Percentiles rank a stretch among this genome's conserved stretches.
phyloP scores from a whole-genome alignment of 2,797 vertebrate species.

The Sebastiscus albofasciatus region DNA sequence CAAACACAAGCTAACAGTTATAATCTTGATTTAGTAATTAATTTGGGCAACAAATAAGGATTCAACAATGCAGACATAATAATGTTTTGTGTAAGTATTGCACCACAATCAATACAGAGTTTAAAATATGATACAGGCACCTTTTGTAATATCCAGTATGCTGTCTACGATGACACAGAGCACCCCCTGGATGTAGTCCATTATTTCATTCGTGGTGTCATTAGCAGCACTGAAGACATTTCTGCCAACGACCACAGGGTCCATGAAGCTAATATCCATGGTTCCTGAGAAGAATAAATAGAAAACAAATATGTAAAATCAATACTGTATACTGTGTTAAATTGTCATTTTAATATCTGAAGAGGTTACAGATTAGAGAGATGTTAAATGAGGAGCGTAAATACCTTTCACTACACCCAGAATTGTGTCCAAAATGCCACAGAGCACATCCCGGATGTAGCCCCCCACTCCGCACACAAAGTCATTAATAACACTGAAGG shows the following conservation, averaged over 20 bases:
- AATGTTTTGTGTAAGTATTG: neutral
- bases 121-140: slow-evolving; percentile 27
- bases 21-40: neutral
- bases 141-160: slow-evolving; percentile 61
- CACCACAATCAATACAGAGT: neutral
- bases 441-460: slow-evolving; percentile 62
- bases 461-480: slow-evolving; percentile 41
- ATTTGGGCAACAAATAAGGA: neutral
- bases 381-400: neutral
- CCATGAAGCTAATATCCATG: slow-evolving; percentile 61
- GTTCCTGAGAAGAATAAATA: slow-evolving; percentile 49
- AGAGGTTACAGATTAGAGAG: neutral
- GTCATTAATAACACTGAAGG: slow-evolving; percentile 60
- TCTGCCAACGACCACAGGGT: slow-evolving; percentile 68
- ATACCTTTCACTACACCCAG: slow-evolving; percentile 71
- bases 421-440: slow-evolving; percentile 60
- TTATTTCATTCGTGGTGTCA: slow-evolving; percentile 40
- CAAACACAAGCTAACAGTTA: neutral
- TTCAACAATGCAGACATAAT: neutral
- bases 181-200: slow-evolving; percentile 36
- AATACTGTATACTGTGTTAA: neutral
- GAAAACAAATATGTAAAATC: neutral
- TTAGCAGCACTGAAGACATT: slow-evolving; percentile 45
- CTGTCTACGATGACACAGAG: slow-evolving; percentile 55
- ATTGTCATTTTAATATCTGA: neutral